Base-by-base conservation (phyloP, 2,797 vertebrate genomes). In the Sebastes iracundus region DNA sequence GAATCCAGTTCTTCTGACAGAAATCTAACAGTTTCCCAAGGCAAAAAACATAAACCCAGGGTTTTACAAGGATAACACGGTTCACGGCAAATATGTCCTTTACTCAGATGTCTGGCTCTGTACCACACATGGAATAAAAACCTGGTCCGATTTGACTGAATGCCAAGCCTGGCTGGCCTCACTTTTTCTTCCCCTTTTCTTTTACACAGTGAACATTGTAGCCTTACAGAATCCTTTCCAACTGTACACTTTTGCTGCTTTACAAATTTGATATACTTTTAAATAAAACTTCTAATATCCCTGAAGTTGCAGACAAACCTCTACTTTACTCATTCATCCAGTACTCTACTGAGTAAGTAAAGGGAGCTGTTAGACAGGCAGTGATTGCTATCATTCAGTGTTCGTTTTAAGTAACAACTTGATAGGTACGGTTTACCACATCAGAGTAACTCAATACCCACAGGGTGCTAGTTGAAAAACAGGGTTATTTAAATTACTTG, bases 51-150 rank as follows among this genome's bases (percentile, higher is more conserved):
- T 88, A 91, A 91, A 93, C 71, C 70, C 62, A 8, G 68, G 75
- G 46, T 92, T 94, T 94, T 91, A 93, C 88, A 91, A 91, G 92
- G 83, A 92, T 87, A 79, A 90, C 82, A 89, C 53, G 87, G 91
- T 92, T 95, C 92, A 92, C 62, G 46, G 93, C 87, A 91, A 89
- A 80, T 86, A 81, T 90, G 91, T 90, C 84, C 86, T 94, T 88
- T 84, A 79, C 87, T 91, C 91, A 89, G 80, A 93, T 87, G 88
- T 89, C 86, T 90, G 90, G 78, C 81, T 87, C 75, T 71, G 35
- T 86, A 86, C 76, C 85, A 83, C 87, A 90, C 88, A 85, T 88
- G 88, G 83, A 88, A 93, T 83, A 83, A 84, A 92, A 91, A 83
- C 87, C 65, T 88, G 66, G 42, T 76, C 58, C 18, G 60, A 87